Base-by-base conservation (phyloP, 2,888 invertebrate genomes). In the Netelia fuscicornis region DNA sequence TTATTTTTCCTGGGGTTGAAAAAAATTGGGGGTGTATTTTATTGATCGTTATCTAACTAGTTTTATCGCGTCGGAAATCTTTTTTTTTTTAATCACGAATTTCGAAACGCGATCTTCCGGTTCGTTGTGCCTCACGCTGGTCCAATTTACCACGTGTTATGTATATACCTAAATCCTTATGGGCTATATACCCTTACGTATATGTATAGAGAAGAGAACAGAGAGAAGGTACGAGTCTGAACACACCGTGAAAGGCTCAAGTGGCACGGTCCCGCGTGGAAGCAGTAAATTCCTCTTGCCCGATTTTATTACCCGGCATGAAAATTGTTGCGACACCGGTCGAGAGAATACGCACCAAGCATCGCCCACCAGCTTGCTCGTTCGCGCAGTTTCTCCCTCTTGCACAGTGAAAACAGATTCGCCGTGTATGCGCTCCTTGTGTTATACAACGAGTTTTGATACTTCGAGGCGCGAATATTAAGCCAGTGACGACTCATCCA, bases 241-340 rank as follows among this genome's bases (percentile, higher is more conserved):
- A 5, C 30, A 30, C 5, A 64, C 70, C 17, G 67, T 25, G 58
- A 75, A 44, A 76, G 23, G 56, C 67, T 56, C 62, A 62, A 70
- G 78, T 78, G 70, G 48, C 70, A 68, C 70, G 62, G 30, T 5
- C 30, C 0, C 52, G 37, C 76, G 65, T 77, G 76, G 56, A 71
- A 58, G 82, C 76, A 60, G 72, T 82, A 82, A 82, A 77, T 77
- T 82, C 67, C 65, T 71, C 65, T 71, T 68, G 60, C 11, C 65
- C 82, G 77, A 77, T 82, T 82, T 82, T 82, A 82, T 82, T 78
- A 78, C 82, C 13, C 77, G 77, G 65, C 71, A 82, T 82, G 82
- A 82, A 82, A 82, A 82, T 77, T 72, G 77, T 77, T 82, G 82
- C 77, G 82, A 82, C 77, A 82, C 72, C 37, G 77, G 72, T 72